Evolutionary conservation across 1,140 invertebrate genomes (phyloP).

Genomic region (Lysiphlebus fabarum): DNA sequence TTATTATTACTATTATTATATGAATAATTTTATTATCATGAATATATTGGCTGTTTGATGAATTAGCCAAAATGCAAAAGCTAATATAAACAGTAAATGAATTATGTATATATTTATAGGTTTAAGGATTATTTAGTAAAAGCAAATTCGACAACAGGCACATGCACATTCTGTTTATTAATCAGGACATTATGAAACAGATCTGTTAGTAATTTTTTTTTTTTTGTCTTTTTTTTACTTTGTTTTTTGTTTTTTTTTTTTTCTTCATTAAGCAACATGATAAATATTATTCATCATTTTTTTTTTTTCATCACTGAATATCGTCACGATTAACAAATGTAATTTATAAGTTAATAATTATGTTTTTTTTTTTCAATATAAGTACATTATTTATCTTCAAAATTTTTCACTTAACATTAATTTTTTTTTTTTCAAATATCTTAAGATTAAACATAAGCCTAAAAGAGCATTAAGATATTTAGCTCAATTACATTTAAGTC

Average conservation of each 20-base stretch:
- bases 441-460: too few relatives aligned
- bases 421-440: neutral
- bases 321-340: conserved; percentile 25
- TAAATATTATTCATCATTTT: conserved; percentile 12
- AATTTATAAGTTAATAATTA: conserved; percentile 20
- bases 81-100: conserved; percentile 26
- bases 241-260: conserved; percentile 11
- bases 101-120: neutral
- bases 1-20: too few relatives aligned
- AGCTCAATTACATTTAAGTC: too few relatives aligned
- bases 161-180: conserved; percentile 59
- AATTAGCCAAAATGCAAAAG: conserved; percentile 33
- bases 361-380: conserved; percentile 13
- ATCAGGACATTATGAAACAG: conserved; percentile 54
- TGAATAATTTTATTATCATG: too few relatives aligned
- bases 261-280: conserved; percentile 17
- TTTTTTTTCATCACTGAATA: conserved; percentile 1
- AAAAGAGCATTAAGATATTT: too few relatives aligned
- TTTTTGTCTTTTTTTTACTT: too few relatives aligned
- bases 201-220: conserved; percentile 38
- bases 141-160: conserved; percentile 53
- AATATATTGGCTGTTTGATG: too few relatives aligned
- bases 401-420: conserved; percentile 22
- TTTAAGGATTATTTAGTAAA: conserved; percentile 30
- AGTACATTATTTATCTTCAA: conserved; percentile 18